A percentile compares a stretch with the other conserved stretches of the same genome.
These are phyloP conservation scores for Cotesia congregata DNA, from an alignment of 2,888 invertebrate genomes.

Conservation along the genomic window DNA sequence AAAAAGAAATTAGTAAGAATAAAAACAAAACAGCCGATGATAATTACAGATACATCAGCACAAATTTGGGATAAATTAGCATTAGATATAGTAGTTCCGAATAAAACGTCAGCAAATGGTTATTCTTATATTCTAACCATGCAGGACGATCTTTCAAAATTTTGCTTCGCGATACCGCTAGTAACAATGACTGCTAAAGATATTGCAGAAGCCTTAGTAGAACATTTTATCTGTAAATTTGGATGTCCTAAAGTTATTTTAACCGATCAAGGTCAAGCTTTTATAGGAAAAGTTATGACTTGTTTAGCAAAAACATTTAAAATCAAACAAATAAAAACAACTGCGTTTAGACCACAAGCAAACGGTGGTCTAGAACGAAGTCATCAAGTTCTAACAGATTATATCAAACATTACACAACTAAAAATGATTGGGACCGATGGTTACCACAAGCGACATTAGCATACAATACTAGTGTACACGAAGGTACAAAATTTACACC, in stretches of 20 bases:
- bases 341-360: slow-evolving; percentile 40
- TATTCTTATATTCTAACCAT: slow-evolving; percentile 39
- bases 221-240: slow-evolving; percentile 28
- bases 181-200: background rate
- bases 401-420: slow-evolving; percentile 26
- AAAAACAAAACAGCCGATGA: slow-evolving; percentile 42
- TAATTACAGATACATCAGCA: slow-evolving; percentile 45
- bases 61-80: slow-evolving; percentile 41
- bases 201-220: slow-evolving; percentile 30
- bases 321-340: slow-evolving; percentile 37
- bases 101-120: slow-evolving; percentile 32
- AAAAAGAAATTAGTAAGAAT: slow-evolving; percentile 45
- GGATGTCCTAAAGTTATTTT: slow-evolving; percentile 32
- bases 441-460: slow-evolving; percentile 15
- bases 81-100: slow-evolving; percentile 49
- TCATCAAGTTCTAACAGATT: slow-evolving; percentile 17
- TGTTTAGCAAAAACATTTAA: slow-evolving; percentile 30
- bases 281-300: slow-evolving; percentile 27
- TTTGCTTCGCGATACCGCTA: slow-evolving; percentile 35
- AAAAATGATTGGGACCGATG: slow-evolving; percentile 27
- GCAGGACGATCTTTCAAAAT: slow-evolving; percentile 40
- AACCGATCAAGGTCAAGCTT: slow-evolving; percentile 38
- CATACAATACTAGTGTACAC: slow-evolving; percentile 30
- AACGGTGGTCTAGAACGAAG: slow-evolving; percentile 37
- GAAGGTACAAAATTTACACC: slow-evolving; percentile 35